Conservation (phyloP, 37 sponge, comb jelly and placozoan genomes). For the Halichondria panicea region DNA sequence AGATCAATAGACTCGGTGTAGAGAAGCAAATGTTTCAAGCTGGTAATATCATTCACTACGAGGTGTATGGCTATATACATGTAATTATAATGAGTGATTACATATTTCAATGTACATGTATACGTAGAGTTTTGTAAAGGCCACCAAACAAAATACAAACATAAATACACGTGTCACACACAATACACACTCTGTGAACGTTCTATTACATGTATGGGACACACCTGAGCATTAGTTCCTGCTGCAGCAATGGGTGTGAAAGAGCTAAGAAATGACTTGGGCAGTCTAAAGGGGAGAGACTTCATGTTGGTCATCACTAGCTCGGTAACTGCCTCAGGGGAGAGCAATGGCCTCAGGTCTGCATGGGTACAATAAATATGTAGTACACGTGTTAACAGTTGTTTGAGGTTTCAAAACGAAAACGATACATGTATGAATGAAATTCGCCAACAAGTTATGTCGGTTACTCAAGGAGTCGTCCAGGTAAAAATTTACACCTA, state of each 20-base stretch:
- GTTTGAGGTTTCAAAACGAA: background rate
- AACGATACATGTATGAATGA: too few relatives aligned
- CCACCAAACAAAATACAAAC: too few relatives aligned
- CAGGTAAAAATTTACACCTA: too few relatives aligned
- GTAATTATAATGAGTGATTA: background rate
- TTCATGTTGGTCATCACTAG: conserved; percentile 72
- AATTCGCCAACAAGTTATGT: too few relatives aligned
- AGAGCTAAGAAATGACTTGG: conserved; percentile 68
- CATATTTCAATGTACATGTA: background rate
- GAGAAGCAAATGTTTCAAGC: background rate
- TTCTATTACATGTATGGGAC: background rate
- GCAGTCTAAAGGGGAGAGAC: conserved; percentile 58
- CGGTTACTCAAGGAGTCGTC: too few relatives aligned
- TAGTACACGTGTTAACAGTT: too few relatives aligned
- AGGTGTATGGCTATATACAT: background rate
- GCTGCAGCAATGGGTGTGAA: conserved; percentile 93
- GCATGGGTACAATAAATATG: background rate
- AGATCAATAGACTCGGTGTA: background rate
- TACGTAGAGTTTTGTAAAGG: too few relatives aligned
- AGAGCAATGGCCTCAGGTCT: conserved; percentile 62
- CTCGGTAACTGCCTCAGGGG: conserved; percentile 74
- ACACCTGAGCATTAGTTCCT: conserved; percentile 69
- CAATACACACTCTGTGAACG: background rate
- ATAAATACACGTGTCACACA: background rate
- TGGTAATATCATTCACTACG: background rate